Evolutionary conservation across 2,888 invertebrate genomes (phyloP).

Genomic region (Smittia sp.): DNA sequence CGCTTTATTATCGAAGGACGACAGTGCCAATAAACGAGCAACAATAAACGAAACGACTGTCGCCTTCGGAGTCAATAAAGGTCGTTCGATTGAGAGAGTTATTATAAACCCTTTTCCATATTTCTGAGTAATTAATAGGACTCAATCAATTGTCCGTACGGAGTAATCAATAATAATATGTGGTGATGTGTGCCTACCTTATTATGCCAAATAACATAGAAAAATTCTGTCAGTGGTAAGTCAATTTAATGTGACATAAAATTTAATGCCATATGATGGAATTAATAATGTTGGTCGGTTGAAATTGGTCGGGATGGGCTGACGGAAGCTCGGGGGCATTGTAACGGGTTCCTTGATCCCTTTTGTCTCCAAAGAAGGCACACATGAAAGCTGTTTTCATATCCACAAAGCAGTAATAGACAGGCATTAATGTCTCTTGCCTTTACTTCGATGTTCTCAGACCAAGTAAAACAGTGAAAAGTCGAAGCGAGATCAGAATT

Average conservation of each 20-base stretch:
- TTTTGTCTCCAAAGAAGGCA: neutral
- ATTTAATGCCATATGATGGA: conserved; percentile 35
- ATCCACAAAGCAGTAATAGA: neutral
- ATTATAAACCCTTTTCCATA: conserved; percentile 5
- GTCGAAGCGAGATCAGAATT: conserved; percentile 10
- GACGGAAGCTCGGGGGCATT: neutral
- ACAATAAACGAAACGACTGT: neutral
- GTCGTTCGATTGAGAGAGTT: neutral
- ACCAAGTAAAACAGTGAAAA: neutral
- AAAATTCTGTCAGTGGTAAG: neutral
- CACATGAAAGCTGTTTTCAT: conserved; percentile 6
- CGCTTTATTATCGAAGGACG: too few species aligned
- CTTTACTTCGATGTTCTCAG: neutral
- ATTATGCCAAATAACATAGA: conserved; percentile 19
- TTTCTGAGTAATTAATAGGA: neutral
- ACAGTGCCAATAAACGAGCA: too few species aligned
- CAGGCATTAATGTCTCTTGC: neutral
- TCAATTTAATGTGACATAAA: conserved; percentile 29
- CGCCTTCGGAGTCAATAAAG: neutral
- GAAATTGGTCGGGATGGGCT: neutral
- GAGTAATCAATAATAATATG: conserved; percentile 21
- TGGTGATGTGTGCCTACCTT: neutral
- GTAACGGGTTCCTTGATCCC: neutral
- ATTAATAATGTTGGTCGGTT: conserved; percentile 31
- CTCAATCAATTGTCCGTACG: conserved; percentile 1